Conservation (phyloP, 2,113 vertebrate species). For the Anarrhichthys ocellatus region DNA sequence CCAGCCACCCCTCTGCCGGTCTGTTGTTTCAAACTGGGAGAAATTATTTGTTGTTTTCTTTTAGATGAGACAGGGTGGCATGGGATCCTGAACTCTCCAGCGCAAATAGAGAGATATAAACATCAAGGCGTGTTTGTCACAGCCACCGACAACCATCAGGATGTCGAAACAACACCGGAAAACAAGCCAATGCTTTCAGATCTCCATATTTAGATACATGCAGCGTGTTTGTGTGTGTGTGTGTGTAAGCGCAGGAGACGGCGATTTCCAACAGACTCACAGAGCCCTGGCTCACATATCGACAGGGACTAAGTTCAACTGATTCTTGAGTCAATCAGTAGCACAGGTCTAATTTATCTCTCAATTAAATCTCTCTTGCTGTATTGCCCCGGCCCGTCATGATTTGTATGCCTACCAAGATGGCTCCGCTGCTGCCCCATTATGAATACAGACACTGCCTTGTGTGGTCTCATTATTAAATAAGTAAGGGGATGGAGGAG, state of each 20-base stretch:
- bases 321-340: slow-evolving; percentile 72
- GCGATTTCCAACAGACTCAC: slow-evolving; percentile 47
- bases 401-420: slow-evolving; percentile 75
- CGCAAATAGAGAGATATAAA: slow-evolving; percentile 66
- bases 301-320: slow-evolving; percentile 69
- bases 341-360: slow-evolving; percentile 77
- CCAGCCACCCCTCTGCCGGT: slow-evolving; percentile 15
- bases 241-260: slow-evolving; percentile 29
- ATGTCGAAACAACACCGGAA: slow-evolving; percentile 59
- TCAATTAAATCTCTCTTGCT: slow-evolving; percentile 78
- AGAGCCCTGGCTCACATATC: slow-evolving; percentile 51
- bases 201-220: slow-evolving; percentile 68
- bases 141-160: slow-evolving; percentile 59
- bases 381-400: slow-evolving; percentile 62
- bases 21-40: slow-evolving; percentile 69
- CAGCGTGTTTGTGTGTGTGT: not conserved
- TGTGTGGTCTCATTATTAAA: slow-evolving; percentile 87
- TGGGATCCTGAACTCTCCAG: slow-evolving; percentile 67
- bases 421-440: slow-evolving; percentile 81
- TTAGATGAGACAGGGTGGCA: slow-evolving; percentile 63
- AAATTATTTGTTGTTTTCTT: slow-evolving; percentile 72
- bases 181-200: slow-evolving; percentile 54
- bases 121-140: slow-evolving; percentile 58
- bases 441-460: slow-evolving; percentile 85
- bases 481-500: slow-evolving; percentile 84